Conservation (phyloP, 2,113 vertebrate species). For the Pangasianodon hypophthalmus region DNA sequence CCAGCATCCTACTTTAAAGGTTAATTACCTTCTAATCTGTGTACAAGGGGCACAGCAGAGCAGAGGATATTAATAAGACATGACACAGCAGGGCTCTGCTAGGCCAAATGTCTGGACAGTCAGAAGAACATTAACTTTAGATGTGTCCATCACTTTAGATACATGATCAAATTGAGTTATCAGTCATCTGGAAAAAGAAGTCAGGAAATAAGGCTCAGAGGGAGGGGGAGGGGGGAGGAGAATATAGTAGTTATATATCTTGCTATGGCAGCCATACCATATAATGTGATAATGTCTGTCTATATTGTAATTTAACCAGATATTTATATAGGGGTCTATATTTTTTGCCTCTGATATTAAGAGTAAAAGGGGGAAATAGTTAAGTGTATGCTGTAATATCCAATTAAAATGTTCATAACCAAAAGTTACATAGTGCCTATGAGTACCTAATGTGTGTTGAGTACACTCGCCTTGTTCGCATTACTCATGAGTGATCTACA, state of each 20-base stretch:
- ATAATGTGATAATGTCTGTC: background rate
- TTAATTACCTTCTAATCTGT: conserved; percentile 74
- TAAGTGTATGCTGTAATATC: background rate
- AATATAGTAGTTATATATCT: conserved; percentile 4
- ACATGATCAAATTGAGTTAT: conserved; percentile 63
- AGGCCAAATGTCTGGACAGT: conserved; percentile 59
- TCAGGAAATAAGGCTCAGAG: background rate
- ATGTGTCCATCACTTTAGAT: conserved; percentile 56
- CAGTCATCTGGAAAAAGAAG: conserved; percentile 53
- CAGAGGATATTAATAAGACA: conserved; percentile 69
- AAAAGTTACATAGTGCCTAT: background rate
- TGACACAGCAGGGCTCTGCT: conserved; percentile 61
- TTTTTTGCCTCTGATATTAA: background rate
- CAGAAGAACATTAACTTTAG: conserved; percentile 52
- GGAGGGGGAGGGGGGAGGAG: too few relatives aligned
- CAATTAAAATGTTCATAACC: background rate
- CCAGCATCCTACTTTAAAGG: conserved; percentile 66
- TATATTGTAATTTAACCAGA: background rate
- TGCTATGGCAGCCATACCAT: background rate
- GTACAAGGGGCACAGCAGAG: conserved; percentile 59
- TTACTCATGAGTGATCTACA: background rate
- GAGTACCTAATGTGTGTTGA: background rate
- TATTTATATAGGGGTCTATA: background rate
- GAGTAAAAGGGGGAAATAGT: background rate
- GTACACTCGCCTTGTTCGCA: background rate